Base-by-base conservation (phyloP, 2,888 invertebrate species). In the Pammene aurita region DNA sequence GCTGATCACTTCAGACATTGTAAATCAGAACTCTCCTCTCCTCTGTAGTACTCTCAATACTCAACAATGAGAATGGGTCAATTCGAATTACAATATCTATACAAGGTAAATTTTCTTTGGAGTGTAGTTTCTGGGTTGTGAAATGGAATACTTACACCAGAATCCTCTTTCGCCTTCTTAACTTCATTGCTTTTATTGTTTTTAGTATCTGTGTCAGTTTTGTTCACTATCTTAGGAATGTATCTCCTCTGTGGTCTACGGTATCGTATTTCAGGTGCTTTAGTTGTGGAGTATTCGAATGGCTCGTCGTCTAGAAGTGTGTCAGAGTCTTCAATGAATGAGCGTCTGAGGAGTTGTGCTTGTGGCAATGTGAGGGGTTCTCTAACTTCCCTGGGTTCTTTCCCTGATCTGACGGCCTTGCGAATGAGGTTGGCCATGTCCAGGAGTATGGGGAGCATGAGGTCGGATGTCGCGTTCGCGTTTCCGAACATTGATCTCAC, bases 391-490 rank as follows among this genome's bases (percentile, higher is more conserved):
- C 87, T 81, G 1, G 78, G 78, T 70, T 87, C 86, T 75, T 89
- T 88, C 72, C 86, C 84, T 44, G 90, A 81, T 67, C 88, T 85
- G 42, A 93, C 90, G 0, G 94, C 92, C 57, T 86, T 92, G 67
- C 93, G 89, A 62, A 95, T 93, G 69, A 95, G 88, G 80, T 94
- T 94, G 0, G 95, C 95, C 81, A 95, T 93, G 81, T 95, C 95
- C 75, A 94, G 89, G 70, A 94, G 92, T 72, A 95, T 94, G 10
- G 95, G 95, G 66, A 95, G 83, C 88, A 94, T 92, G 38, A 95
- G 84, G 65, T 94, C 93, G 72, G 93, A 86, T 14, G 90, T 90
- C 1, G 92, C 86, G 78, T 94, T 94, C 71, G 88, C 87, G 77
- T 93, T 91, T 72, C 93, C 93, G 78, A 94, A 94, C 90, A 94